Base-by-base conservation (phyloP, 2,888 invertebrate species). In the Apotomis capreana region DNA sequence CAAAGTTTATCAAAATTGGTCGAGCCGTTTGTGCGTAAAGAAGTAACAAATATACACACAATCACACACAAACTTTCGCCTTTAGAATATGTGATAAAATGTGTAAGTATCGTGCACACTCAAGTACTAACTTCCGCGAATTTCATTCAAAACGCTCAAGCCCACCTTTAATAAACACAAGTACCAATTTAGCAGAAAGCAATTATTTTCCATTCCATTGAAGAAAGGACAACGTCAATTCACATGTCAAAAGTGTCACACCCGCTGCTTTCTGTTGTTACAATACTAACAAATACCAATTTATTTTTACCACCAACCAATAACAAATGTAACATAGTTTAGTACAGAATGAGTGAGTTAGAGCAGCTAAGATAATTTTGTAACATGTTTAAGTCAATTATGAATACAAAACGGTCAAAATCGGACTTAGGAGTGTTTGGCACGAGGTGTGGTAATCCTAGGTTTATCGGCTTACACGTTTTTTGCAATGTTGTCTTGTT, bases 331-430 rank as follows among this genome's bases (percentile, higher is more conserved):
- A 55, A 12, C 60, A 40, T 4, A 44, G 9, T 44, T 51, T 1
- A 0, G 6, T 36, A 40, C 10, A 3, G 1, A 3, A 8, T 62
- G 37, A 12, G 10, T 12, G 5, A 10, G 3, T 15, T 62, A 9
- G 51, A 61, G 12, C 3, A 44, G 4, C 40, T 12, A 65, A 52
- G 0, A 26, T 57, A 68, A 58, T 10, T 52, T 71, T 55, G 71
- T 61, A 46, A 37, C 9, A 40, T 15, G 64, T 70, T 70, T 73
- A 73, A 73, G 73, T 70, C 73, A 73, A 73, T 73, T 73, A 73
- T 65, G 70, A 46, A 61, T 58, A 73, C 73, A 70, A 73, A 70
- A 67, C 61, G 70, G 51, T 70, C 61, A 61, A 58, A 69, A 73
- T 65, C 51, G 73, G 70, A 62, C 70, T 73, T 73, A 69, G 36